Evolutionary conservation across 2,888 invertebrate genomes (phyloP), one percentile per base, ranked within the genome.

Genomic region (Dusona sp.): DNA sequence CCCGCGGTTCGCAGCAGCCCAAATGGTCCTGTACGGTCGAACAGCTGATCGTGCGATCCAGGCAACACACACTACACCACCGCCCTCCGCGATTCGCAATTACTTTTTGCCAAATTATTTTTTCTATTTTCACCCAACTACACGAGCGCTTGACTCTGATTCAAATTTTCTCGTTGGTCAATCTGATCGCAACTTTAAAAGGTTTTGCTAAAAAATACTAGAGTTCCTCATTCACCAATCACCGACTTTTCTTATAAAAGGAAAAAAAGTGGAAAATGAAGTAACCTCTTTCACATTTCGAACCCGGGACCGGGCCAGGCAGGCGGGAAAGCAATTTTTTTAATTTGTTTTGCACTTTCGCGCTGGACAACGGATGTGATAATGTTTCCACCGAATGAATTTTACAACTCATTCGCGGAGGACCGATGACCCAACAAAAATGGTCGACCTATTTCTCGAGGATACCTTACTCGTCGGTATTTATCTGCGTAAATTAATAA

Each of bases 1-100:
- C 68, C 65, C 65, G 51, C 33, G n/a, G 54, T 77, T 54, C 77
- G 77, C 67, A 38, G 77, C 67, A 38, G 75, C 80, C 67, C 83
- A 74, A 79, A 79, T 70, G 83, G 45, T 79, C 73, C 42, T 80
- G 79, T 67, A 72, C 33, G 79, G 68, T 61, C 42, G 77, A 86
- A 80, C 86, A 86, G 86, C 86, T 86, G 86, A 80, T 86, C 77
- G n/a, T n/a, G 77, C 65, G 83, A 64, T 83, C 64, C 82, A 67
- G 67, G 74, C 45, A 70, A 54, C n/a, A 82, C 78, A 65, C 64
- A 38, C 38, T 38, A 19, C 77, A 78, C 67, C 51, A 78, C 65
- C 78, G 78, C 65, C 77, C 77, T 77, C 51, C 38, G 51, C 75
- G 38, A 38, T 51, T 9, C 16, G 33, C 38, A 13, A 51, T 38